Base-by-base conservation (phyloP, 92 coral and sea anemone genomes). In the Porites divaricata region DNA sequence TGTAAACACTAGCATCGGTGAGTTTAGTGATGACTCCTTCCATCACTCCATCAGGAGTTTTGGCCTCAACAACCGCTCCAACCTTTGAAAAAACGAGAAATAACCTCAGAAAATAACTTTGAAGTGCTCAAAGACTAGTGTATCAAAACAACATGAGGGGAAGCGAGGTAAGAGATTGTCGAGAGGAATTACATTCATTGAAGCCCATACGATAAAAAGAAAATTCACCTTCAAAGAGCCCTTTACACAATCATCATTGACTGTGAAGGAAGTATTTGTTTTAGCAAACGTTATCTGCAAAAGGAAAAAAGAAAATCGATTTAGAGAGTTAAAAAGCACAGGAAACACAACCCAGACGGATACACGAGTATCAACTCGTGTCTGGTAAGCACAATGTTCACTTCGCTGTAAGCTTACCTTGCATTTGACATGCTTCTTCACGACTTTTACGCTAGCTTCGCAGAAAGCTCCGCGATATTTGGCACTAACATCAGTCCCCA, bases 401-500 rank as follows among this genome's bases (percentile, higher is more conserved):
- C 77, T 35, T 35, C 45, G 4, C 45, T 35, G 45, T 35, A 4
- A 35, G 45, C 45, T 9, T 45, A 83, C 99, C 98, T 96, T 96
- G 94, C 99, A 96, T 86, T 95, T 96, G 65, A 95, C 98, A 72
- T 91, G 93, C 92, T 96, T 96, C 90, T 96, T 96, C 41, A 96
- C 95, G 22, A 93, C 92, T 73, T 96, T 96, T 50, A 96, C 95
- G 86, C 87, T 96, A 70, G 99, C 99, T 89, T 96, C 99, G 81
- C 99, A 96, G 71, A 96, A 96, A 20, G 99, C 99, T 81, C 99
- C 99, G 50, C 99, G 92, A 79, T 96, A 96, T 63, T 96, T 96
- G 28, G 99, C 99, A 93, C 99, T 96, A 24, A 96, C 99, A 83
- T 96, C 99, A 22, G 99, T 96, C 63, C 99, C 99, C 72, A 92